phyloP scores from a whole-genome alignment of 2,113 vertebrate genomes.

The Oreochromis niloticus region DNA sequence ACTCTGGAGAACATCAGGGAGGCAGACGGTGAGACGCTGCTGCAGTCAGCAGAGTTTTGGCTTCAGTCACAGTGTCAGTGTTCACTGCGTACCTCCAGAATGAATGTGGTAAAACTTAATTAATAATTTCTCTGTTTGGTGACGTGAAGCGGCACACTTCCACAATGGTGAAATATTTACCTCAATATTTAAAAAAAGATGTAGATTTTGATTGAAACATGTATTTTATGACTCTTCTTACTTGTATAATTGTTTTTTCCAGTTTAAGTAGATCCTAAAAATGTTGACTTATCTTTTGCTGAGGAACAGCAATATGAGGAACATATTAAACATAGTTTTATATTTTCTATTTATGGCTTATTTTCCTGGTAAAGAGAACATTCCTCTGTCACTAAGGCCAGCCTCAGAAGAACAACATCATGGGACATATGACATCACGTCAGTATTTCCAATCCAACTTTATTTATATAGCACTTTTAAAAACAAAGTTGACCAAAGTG shows the following conservation, averaged over 20 bases:
- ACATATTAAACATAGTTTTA: background rate
- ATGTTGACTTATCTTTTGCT: background rate
- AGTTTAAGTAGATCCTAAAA: background rate
- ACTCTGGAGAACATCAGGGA: slow-evolving; percentile 3
- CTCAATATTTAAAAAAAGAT: background rate
- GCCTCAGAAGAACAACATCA: too few relatives aligned
- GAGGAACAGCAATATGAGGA: background rate
- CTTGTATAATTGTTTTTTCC: background rate
- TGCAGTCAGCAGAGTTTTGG: background rate
- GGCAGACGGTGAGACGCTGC: slow-evolving; percentile 18
- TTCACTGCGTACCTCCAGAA: background rate
- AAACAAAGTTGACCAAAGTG: too few relatives aligned
- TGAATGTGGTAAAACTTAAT: fast-evolving
- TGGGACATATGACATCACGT: too few relatives aligned
- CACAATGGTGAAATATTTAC: fast-evolving
- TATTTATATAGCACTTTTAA: too few relatives aligned
- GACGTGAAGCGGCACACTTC: too few relatives aligned
- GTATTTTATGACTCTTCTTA: background rate
- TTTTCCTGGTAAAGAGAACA: background rate
- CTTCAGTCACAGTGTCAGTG: background rate
- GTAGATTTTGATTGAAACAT: background rate
- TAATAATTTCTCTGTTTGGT: background rate
- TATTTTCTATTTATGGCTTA: background rate
- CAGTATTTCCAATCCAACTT: too few relatives aligned
- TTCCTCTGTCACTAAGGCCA: background rate